Conservation (phyloP, 2,113 vertebrate genomes). For the Tachysurus vachellii region DNA sequence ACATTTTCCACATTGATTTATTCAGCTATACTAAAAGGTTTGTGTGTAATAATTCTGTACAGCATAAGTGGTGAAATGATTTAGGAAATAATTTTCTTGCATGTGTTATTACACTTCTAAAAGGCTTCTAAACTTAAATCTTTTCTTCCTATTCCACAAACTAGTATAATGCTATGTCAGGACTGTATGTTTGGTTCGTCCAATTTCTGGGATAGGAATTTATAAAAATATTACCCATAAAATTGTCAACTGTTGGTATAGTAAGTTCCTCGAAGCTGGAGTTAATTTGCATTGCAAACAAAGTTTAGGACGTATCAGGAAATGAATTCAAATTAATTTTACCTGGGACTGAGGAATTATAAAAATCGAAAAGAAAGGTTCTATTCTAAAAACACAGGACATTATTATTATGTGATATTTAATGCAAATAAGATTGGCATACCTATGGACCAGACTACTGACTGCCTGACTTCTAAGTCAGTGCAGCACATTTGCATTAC, state of each 20-base stretch:
- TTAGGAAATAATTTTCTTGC: neutral
- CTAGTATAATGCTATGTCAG: neutral
- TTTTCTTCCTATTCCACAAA: neutral
- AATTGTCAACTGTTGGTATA: neutral
- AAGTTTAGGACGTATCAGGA: neutral
- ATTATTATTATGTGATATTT: constrained; percentile 2
- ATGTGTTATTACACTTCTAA: neutral
- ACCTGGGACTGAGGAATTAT: neutral
- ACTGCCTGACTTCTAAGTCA: neutral
- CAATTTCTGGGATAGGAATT: neutral
- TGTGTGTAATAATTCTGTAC: neutral
- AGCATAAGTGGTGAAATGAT: neutral
- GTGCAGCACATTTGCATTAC: constrained; percentile 44
- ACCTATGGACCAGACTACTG: neutral
- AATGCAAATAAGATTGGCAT: constrained; percentile 57
- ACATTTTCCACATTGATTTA: neutral
- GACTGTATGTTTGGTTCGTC: neutral
- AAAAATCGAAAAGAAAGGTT: neutral
- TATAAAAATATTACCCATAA: neutral
- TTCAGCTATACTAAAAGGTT: neutral
- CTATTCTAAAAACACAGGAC: constrained; percentile 4
- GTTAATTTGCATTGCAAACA: constrained; percentile 35
- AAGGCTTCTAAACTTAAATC: neutral
- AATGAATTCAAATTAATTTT: constrained; percentile 3
- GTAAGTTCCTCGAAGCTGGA: neutral